A percentile compares a stretch with the other conserved stretches of the same genome.
These are phyloP conservation scores for Tetragonisca angustula DNA, from an alignment of 2,888 invertebrate species.

Conservation along the genomic window DNA sequence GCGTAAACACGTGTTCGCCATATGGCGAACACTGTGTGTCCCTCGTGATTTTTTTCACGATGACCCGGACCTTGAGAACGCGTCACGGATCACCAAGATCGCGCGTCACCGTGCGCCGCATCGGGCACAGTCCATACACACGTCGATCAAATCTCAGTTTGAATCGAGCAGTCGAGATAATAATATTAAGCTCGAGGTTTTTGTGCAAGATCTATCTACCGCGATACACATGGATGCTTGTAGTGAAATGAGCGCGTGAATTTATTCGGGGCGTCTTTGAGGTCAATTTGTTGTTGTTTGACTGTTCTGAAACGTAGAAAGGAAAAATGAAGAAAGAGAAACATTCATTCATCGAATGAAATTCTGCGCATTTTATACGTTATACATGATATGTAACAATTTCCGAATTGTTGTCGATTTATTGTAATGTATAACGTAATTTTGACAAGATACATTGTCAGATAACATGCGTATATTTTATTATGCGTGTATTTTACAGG, in stretches of 20 bases:
- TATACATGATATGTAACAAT: no score
- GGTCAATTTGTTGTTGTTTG: neutral
- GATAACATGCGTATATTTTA: no score
- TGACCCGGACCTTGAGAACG: conserved; percentile 70
- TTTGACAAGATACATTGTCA: no score
- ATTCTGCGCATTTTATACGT: no score
- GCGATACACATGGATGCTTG: no score
- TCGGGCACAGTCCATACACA: neutral
- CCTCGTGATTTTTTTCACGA: conserved; percentile 50
- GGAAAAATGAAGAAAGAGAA: no score
- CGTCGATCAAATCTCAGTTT: neutral
- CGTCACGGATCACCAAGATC: conserved; percentile 17
- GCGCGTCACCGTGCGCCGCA: neutral
- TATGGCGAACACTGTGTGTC: conserved; percentile 50
- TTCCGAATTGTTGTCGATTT: no score
- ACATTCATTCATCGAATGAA: no score
- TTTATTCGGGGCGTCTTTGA: neutral
- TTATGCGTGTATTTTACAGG: neutral
- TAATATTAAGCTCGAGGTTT: neutral
- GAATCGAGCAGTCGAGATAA: neutral
- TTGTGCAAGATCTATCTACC: neutral
- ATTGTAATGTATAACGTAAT: no score
- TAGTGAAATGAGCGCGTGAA: neutral
- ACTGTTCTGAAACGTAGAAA: neutral
- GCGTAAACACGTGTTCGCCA: conserved; percentile 71